These are phyloP conservation scores for Miniopterus natalensis DNA, from an alignment of 2,113 vertebrate species.

Conservation along the genomic window DNA sequence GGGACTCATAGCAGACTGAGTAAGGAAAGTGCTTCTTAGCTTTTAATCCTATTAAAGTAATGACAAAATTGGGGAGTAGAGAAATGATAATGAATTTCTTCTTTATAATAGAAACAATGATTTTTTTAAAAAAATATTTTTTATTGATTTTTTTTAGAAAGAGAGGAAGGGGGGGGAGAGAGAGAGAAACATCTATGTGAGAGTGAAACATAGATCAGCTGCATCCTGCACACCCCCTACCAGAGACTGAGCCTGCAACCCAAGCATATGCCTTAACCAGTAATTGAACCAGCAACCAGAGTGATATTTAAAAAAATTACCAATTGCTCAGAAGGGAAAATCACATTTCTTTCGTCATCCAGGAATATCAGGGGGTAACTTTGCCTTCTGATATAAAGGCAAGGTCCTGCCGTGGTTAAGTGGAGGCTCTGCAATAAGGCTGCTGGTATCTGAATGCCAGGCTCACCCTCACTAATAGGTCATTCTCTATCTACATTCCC, in stretches of 20 bases:
- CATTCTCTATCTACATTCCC: background rate
- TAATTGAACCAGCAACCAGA: background rate
- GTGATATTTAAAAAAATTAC: background rate
- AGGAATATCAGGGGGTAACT: background rate
- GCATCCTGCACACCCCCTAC: background rate
- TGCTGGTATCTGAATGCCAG: background rate
- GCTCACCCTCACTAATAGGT: background rate
- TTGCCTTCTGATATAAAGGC: background rate
- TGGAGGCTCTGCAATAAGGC: accelerated
- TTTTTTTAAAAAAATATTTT: background rate
- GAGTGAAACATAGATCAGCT: background rate
- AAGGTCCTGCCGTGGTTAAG: accelerated
- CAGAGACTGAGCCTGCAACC: background rate
- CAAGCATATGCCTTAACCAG: background rate
- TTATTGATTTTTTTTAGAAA: background rate
- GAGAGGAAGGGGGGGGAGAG: background rate
- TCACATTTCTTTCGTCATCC: background rate
- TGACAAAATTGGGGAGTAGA: background rate
- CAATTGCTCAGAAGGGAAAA: background rate
- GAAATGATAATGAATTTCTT: background rate
- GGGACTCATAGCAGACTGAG: background rate
- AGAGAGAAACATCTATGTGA: background rate
- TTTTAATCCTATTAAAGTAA: background rate
- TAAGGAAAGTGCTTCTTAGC: background rate
- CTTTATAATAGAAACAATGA: background rate